These are phyloP conservation scores for Sebastiscus albofasciatus DNA, from an alignment of 2,797 vertebrate species.

Conservation along the genomic window DNA sequence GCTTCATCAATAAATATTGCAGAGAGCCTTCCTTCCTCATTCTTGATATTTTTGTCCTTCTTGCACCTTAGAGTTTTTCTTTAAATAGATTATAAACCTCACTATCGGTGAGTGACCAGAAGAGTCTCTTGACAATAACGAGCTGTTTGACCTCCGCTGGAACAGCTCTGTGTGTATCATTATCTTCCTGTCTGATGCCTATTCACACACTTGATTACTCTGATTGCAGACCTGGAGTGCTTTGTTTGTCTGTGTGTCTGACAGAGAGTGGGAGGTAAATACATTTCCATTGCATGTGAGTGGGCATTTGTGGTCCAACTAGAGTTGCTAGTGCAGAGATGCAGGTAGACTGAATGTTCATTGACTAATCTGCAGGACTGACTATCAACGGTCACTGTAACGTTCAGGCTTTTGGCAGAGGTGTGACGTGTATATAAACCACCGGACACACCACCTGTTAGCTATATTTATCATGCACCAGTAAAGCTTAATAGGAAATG, in stretches of 20 bases:
- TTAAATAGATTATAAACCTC: not conserved
- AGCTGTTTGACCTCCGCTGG: constrained; percentile 76
- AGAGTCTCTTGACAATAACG: constrained; percentile 58
- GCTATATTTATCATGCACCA: not conserved
- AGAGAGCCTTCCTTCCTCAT: not conserved
- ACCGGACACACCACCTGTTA: not conserved
- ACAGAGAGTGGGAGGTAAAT: constrained; percentile 62
- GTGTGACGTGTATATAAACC: not conserved
- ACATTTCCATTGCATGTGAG: constrained; percentile 55
- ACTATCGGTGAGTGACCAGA: constrained; percentile 4
- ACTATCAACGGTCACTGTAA: not conserved
- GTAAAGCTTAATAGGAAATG: not conserved
- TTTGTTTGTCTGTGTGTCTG: constrained; percentile 70
- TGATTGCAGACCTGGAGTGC: constrained; percentile 69
- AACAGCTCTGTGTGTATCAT: constrained; percentile 63
- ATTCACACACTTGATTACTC: constrained; percentile 73
- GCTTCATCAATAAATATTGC: not conserved
- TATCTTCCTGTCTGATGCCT: constrained; percentile 71
- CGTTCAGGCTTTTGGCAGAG: not conserved
- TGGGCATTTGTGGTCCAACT: constrained; percentile 36
- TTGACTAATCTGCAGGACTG: constrained; percentile 8
- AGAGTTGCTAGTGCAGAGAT: not conserved
- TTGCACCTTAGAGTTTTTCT: not conserved
- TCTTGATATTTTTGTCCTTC: not conserved
- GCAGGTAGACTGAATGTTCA: constrained; percentile 8